Evolutionary conservation across 2,888 invertebrate genomes (phyloP).

Genomic region (Leptopilina drosophilae): DNA sequence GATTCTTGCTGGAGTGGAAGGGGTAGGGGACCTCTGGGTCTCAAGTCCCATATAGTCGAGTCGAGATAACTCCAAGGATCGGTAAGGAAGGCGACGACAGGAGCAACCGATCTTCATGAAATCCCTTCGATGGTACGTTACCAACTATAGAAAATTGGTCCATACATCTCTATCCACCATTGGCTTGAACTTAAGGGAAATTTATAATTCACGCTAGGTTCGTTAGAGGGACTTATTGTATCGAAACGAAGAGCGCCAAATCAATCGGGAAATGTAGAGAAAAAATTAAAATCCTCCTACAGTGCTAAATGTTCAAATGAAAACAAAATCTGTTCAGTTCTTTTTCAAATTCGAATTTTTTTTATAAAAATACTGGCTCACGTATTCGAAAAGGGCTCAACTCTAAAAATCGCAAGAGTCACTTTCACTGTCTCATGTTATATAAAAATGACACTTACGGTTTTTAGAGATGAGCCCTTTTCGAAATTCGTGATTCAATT

Average conservation of each 20-base stretch:
- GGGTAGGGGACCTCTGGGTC: conserved; percentile 16
- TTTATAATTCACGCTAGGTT: background rate
- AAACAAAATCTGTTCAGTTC: too few relatives aligned
- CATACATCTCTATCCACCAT: conserved; percentile 33
- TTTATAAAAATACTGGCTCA: too few relatives aligned
- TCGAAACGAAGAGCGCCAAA: background rate
- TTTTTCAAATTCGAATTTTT: too few relatives aligned
- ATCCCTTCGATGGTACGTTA: conserved; percentile 42
- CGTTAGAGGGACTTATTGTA: background rate
- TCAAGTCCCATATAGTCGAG: conserved; percentile 30
- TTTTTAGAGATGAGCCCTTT: too few relatives aligned
- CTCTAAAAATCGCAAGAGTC: too few relatives aligned
- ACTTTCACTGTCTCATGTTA: too few relatives aligned
- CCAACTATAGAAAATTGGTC: conserved; percentile 41
- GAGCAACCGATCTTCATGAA: background rate
- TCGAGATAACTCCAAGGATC: conserved; percentile 29
- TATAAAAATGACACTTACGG: too few relatives aligned
- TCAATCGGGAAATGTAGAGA: too few relatives aligned
- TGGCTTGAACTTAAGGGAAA: conserved; percentile 1
- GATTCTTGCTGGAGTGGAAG: conserved; percentile 29
- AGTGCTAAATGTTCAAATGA: too few relatives aligned
- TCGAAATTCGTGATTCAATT: too few relatives aligned
- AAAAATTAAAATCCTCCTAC: too few relatives aligned
- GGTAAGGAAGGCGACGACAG: conserved; percentile 45
- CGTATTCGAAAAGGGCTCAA: too few relatives aligned